Evolutionary conservation across 2,113 vertebrate species (phyloP), one percentile per base, ranked within the genome.

Genomic region (Anarrhichthys ocellatus): DNA sequence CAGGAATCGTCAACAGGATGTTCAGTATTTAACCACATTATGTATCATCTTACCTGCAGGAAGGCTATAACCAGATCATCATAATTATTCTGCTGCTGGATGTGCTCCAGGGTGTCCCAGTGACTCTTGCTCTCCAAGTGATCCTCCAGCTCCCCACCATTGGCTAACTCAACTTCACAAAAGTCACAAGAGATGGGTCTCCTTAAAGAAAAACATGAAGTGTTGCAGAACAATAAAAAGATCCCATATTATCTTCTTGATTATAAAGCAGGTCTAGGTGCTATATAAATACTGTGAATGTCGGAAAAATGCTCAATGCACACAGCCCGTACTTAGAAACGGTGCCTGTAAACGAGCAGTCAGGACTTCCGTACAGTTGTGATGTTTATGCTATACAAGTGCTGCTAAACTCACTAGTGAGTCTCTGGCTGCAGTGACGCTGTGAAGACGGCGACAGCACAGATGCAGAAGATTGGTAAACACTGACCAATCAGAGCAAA

Each of bases 71-170:
- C 32, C 76, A 93, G 0, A 54, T 94, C 93, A 22, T 92, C 86
- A 1, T 92, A 94, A n/a, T 81, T 80, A 42, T 91, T 92, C 17
- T 90, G 73, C 73, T 85, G 69, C 69, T 94, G 93, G 38, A 94
- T 93, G 84, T 91, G 75, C 74, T 93, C 92, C 73, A 94, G 58
- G 0, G 88, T 92, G 61, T 82, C 87, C 93, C 93, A 94, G 86
- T 94, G 93, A 46, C 27, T 80, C 70, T 73, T 93, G 52, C 85
- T 78, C 38, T 93, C 90, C 66, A 92, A 38, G 67, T 94, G 92
- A 71, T 91, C 85, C 67, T 91, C 83, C 80, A 94, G 82, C 74
- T 90, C 91, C 85, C 85, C 78, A 17, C 84, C 70, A n/a, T 75
- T 89, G 56, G 84, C 58, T 7, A 92, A 36, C 76, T 89, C 82